Conservation (phyloP, 2,113 vertebrate species). For the Diadophis punctatus region DNA sequence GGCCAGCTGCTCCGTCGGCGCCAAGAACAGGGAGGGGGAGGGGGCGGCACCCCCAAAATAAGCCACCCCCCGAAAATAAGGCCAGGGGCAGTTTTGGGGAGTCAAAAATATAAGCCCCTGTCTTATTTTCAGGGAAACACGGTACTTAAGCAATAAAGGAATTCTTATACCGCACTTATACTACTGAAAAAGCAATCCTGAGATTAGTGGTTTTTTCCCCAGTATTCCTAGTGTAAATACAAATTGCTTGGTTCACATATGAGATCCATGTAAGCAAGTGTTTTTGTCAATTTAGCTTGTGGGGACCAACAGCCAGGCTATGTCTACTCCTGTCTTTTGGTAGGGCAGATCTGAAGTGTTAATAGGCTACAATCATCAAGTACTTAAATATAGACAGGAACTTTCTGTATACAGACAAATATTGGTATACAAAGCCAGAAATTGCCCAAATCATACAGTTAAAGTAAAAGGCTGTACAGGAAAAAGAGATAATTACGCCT, state of each 20-base stretch:
- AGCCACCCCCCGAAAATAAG: no score
- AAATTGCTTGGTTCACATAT: background rate
- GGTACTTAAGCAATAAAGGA: no score
- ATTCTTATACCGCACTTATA: no score
- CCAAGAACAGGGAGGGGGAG: no score
- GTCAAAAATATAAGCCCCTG: no score
- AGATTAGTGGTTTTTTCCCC: background rate
- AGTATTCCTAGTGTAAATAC: background rate
- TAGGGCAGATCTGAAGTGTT: background rate
- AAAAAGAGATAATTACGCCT: background rate
- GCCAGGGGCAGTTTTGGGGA: no score
- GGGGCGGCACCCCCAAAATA: no score
- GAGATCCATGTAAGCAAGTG: background rate
- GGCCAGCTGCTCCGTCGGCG: no score
- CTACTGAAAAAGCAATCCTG: background rate
- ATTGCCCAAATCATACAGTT: background rate
- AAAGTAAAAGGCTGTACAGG: background rate
- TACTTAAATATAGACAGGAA: background rate
- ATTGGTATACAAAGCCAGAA: background rate
- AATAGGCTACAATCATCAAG: background rate
- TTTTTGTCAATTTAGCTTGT: background rate
- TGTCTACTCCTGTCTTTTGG: background rate
- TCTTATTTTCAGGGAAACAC: no score
- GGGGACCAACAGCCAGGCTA: background rate
- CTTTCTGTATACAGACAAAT: background rate